phyloP scores from a whole-genome alignment of 2,888 invertebrate genomes.

The Zootermopsis nevadensis region DNA sequence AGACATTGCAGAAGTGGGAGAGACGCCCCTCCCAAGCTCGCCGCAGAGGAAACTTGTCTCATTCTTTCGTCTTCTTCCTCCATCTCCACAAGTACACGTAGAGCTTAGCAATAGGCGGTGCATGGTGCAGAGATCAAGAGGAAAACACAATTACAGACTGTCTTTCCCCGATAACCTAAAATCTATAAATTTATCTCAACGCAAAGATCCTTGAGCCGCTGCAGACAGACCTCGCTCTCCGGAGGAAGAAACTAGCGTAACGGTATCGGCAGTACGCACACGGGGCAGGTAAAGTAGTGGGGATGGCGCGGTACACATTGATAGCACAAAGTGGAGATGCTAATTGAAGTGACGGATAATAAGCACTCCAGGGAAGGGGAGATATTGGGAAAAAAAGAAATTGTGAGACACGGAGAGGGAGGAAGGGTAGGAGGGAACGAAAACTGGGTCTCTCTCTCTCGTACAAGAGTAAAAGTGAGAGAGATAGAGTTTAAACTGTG shows the following conservation, averaged over 20 bases:
- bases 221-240: not conserved
- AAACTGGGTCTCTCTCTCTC: slow-evolving; percentile 38
- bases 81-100: not conserved
- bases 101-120: not conserved
- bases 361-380: not conserved
- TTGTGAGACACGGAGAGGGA: not conserved
- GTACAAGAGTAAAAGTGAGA: slow-evolving; percentile 46
- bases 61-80: slow-evolving; percentile 25
- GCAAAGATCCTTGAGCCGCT: not conserved
- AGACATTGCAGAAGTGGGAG: slow-evolving; percentile 32
- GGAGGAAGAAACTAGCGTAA: slow-evolving; percentile 1
- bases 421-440: slow-evolving; percentile 20
- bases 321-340: not conserved
- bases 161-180: not conserved
- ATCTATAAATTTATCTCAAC: not conserved
- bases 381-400: not conserved
- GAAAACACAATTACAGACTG: not conserved
- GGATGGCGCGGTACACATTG: not conserved
- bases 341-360: slow-evolving; percentile 3
- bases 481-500: slow-evolving; percentile 44
- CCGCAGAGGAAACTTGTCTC: slow-evolving; percentile 14
- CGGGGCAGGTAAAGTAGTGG: not conserved
- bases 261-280: not conserved
- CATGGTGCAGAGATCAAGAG: not conserved
- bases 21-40: slow-evolving; percentile 32